Percentiles rank a stretch among this genome's conserved stretches.
These are phyloP conservation scores for Pteronotus mesoamericanus DNA, from an alignment of 2,797 vertebrate genomes.

Conservation along the genomic window DNA sequence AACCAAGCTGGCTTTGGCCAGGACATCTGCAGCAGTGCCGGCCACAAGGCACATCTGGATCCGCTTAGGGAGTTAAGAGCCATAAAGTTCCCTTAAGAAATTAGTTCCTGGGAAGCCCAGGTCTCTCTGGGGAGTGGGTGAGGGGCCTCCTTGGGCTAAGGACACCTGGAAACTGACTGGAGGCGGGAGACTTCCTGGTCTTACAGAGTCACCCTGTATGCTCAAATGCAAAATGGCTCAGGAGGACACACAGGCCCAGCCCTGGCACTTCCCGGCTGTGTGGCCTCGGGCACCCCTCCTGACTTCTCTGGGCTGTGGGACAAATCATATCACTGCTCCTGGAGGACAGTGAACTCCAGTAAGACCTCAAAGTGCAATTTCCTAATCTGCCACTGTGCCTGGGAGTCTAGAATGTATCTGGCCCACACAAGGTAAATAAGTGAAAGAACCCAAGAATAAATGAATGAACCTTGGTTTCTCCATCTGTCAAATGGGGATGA, in stretches of 20 bases:
- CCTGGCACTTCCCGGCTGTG: neutral
- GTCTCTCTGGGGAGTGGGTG: slow-evolving; percentile 72
- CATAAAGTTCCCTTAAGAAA: slow-evolving; percentile 81
- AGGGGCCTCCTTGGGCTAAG: slow-evolving; percentile 31
- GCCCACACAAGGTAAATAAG: neutral
- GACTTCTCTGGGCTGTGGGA: neutral
- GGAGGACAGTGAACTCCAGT: neutral
- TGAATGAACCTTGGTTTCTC: neutral
- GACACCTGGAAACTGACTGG: neutral
- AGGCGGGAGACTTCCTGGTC: neutral
- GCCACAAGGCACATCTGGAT: slow-evolving; percentile 84
- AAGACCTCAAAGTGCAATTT: neutral
- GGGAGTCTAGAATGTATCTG: neutral
- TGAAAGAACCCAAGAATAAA: neutral
- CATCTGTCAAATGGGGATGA: no score
- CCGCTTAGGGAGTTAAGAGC: slow-evolving; percentile 79
- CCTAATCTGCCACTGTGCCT: neutral
- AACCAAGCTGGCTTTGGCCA: slow-evolving; percentile 76
- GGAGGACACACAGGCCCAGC: neutral
- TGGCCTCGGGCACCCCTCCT: neutral
- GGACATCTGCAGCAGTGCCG: slow-evolving; percentile 79
- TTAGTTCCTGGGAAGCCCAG: slow-evolving; percentile 66
- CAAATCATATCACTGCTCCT: neutral
- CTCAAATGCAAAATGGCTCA: neutral
- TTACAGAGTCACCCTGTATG: neutral